phyloP scores from a whole-genome alignment of 2,888 invertebrate genomes.

The Rhogogaster chlorosoma region DNA sequence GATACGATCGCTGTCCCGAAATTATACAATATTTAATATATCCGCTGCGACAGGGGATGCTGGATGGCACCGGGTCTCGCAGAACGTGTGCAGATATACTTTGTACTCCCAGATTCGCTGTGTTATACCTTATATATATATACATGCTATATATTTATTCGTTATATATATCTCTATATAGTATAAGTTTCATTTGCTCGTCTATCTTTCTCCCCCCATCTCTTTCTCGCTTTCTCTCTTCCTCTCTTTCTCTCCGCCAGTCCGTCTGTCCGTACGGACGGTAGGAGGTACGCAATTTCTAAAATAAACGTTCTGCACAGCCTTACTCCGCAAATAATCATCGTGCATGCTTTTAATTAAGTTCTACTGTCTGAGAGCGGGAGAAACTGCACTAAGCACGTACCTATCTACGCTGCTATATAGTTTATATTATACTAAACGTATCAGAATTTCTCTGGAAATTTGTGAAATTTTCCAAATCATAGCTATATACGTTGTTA shows the following conservation, averaged over 20 bases:
- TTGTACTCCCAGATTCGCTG: neutral
- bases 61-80: neutral
- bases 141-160: neutral
- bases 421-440: neutral
- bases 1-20: no score
- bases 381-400: slow-evolving; percentile 20
- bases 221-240: neutral
- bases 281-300: slow-evolving; percentile 69
- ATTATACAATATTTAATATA: neutral
- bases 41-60: neutral
- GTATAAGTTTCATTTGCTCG: neutral
- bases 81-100: neutral
- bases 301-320: slow-evolving; percentile 72
- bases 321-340: slow-evolving; percentile 73
- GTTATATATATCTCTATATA: neutral
- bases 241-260: neutral
- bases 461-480: no score
- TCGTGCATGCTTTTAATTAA: slow-evolving; percentile 77
- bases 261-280: slow-evolving; percentile 15
- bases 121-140: neutral
- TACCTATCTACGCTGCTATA: neutral
- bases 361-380: slow-evolving; percentile 71
- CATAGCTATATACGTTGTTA: no score
- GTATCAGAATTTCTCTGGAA: no score
- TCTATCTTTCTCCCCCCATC: neutral